phyloP scores from a whole-genome alignment of 2,888 invertebrate genomes.

The Diplazon laetatorius region DNA sequence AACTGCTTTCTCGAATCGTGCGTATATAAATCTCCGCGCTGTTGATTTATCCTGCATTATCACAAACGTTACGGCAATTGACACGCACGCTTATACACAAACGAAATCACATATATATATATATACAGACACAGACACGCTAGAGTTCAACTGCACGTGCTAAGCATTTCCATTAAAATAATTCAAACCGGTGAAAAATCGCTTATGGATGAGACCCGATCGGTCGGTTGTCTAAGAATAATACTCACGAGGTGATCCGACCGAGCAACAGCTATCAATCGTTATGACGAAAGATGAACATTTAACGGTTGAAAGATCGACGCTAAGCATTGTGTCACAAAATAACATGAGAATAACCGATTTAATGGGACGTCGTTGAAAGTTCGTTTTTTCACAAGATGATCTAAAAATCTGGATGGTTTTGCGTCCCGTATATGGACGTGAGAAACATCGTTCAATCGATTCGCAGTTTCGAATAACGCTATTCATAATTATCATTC shows the following conservation, averaged over 20 bases:
- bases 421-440: neutral
- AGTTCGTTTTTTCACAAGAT: constrained; percentile 30
- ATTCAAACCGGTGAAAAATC: constrained; percentile 38
- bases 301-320: constrained; percentile 58
- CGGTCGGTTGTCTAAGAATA: constrained; percentile 29
- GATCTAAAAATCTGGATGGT: constrained; percentile 28
- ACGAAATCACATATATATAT: constrained; percentile 57
- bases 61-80: constrained; percentile 70
- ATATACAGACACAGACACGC: neutral
- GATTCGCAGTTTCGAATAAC: constrained; percentile 16
- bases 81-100: no score
- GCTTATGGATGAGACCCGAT: constrained; percentile 37
- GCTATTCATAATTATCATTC: neutral
- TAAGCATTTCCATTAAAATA: constrained; percentile 59
- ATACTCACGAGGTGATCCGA: constrained; percentile 38
- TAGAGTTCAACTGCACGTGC: constrained; percentile 27
- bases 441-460: no score
- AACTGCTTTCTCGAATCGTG: constrained; percentile 29
- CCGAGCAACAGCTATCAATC: constrained; percentile 24
- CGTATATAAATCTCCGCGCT: constrained; percentile 43
- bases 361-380: constrained; percentile 24
- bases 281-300: constrained; percentile 16
- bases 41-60: constrained; percentile 76
- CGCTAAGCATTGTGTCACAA: constrained; percentile 57
- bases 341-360: constrained; percentile 19